These are phyloP conservation scores for Sebastes schlegelii DNA, from an alignment of 2,113 vertebrate species.

Conservation along the genomic window DNA sequence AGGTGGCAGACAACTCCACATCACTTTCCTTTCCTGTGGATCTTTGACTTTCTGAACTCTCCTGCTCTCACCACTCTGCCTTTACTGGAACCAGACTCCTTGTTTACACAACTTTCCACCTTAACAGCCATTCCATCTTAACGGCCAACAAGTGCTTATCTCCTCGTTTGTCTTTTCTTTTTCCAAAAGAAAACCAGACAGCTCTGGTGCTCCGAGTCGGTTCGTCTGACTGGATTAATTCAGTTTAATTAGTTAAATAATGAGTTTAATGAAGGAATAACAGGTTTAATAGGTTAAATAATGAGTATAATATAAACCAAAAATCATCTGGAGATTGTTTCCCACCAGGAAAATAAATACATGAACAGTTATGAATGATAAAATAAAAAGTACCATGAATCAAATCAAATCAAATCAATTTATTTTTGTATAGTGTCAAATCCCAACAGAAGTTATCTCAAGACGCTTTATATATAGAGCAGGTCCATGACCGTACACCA, in stretches of 20 bases:
- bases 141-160: conserved; percentile 46
- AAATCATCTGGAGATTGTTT: too few relatives aligned
- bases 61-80: conserved; percentile 59
- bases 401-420: too few relatives aligned
- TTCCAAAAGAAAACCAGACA: neutral
- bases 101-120: conserved; percentile 32
- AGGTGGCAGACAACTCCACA: conserved; percentile 14
- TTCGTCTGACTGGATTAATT: neutral
- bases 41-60: conserved; percentile 17
- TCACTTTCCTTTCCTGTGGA: conserved; percentile 37
- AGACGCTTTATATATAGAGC: too few relatives aligned
- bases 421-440: too few relatives aligned
- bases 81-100: conserved; percentile 55
- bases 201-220: neutral
- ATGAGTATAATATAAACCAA: too few relatives aligned
- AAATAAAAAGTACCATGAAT: neutral
- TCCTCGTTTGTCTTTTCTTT: conserved; percentile 3
- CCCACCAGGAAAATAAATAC: neutral
- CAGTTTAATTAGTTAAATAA: neutral
- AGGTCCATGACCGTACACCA: too few relatives aligned
- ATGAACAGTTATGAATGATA: neutral
- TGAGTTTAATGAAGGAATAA: too few relatives aligned
- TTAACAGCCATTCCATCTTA: conserved; percentile 29
- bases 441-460: too few relatives aligned
- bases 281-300: too few relatives aligned